Percentiles rank a stretch among this genome's conserved stretches.
These are phyloP conservation scores for Pachydiplax longipennis DNA, from an alignment of 2,888 invertebrate species.

Conservation along the genomic window DNA sequence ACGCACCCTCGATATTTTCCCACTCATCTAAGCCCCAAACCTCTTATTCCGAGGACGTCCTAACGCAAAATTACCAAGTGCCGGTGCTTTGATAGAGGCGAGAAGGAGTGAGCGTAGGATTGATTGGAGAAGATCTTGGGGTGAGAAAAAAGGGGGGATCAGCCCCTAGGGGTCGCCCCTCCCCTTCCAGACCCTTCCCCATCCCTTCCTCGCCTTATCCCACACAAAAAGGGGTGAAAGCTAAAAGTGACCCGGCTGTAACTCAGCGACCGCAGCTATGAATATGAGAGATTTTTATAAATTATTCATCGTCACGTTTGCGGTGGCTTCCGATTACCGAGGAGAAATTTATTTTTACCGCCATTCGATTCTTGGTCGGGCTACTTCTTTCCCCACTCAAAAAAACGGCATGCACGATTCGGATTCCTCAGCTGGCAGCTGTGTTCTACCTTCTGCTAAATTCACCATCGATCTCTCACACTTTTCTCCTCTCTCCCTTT, in stretches of 20 bases:
- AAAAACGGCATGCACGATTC: neutral
- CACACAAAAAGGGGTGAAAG: neutral
- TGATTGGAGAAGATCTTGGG: neutral
- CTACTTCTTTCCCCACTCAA: neutral
- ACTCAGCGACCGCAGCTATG: neutral
- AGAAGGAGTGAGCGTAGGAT: neutral
- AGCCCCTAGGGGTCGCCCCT: neutral
- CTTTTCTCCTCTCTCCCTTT: neutral
- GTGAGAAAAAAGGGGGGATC: neutral
- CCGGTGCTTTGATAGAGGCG: neutral
- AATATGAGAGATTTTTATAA: constrained; percentile 22
- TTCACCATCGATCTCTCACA: neutral
- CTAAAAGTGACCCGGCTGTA: neutral
- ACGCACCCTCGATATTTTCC: neutral
- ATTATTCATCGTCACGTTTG: constrained; percentile 40
- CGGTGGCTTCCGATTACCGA: constrained; percentile 16
- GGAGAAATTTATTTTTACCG: neutral
- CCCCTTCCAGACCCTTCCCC: neutral
- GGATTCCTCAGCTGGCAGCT: neutral
- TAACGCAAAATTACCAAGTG: neutral
- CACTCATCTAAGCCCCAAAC: neutral
- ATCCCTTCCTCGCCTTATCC: neutral
- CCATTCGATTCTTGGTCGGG: constrained; percentile 2
- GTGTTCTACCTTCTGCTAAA: neutral
- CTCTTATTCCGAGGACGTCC: neutral